Conservation (phyloP, 2,113 vertebrate species). For the Pleuronectes platessa region DNA sequence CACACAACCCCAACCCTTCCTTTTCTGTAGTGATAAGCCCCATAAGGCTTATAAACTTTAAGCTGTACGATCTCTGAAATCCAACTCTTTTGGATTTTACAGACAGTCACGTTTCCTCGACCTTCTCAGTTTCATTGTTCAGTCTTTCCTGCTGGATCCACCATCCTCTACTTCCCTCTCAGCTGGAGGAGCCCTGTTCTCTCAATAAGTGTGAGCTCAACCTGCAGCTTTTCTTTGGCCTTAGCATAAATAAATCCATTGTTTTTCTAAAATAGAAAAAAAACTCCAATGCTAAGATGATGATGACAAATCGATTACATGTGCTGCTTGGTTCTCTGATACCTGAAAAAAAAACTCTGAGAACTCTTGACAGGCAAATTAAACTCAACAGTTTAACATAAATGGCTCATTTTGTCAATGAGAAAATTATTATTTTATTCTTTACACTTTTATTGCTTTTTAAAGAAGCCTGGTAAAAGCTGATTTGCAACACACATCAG, state of each 20-base stretch:
- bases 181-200: constrained; percentile 25
- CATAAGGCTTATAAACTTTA: constrained; percentile 48
- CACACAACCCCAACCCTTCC: constrained; percentile 1
- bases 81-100: constrained; percentile 47
- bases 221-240: constrained; percentile 12
- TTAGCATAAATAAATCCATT: constrained; percentile 10
- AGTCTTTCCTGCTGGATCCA: constrained; percentile 37
- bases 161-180: constrained; percentile 6
- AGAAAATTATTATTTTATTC: no score
- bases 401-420: no score
- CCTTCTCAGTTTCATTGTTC: constrained; percentile 14
- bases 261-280: neutral
- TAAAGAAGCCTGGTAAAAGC: no score
- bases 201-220: constrained; percentile 16
- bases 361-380: no score
- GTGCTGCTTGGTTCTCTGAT: neutral
- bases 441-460: no score
- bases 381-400: no score
- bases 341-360: neutral
- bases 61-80: constrained; percentile 53
- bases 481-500: no score
- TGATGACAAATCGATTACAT: neutral
- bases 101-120: constrained; percentile 46
- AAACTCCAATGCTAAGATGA: accelerated
- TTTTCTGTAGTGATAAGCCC: constrained; percentile 45